phyloP scores from a whole-genome alignment of 2,797 vertebrate genomes.

The Sebastes iracundus region DNA sequence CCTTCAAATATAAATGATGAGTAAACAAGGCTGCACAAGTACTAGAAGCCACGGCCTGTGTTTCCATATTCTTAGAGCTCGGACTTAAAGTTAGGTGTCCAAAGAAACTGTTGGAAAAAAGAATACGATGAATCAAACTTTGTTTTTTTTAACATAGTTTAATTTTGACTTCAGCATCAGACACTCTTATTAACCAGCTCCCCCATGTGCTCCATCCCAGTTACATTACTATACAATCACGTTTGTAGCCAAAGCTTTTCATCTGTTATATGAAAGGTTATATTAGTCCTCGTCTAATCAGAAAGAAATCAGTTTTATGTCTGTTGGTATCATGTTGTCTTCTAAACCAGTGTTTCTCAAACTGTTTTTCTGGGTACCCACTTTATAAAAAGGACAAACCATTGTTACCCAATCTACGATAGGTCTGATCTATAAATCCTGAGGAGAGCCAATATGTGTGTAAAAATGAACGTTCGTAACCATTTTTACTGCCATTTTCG shows the following conservation, averaged over 20 bases:
- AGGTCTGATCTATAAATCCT: no score
- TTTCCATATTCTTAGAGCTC: not conserved
- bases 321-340: not conserved
- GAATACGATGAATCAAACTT: not conserved
- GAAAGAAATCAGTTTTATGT: not conserved
- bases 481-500: no score
- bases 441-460: no score
- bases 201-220: not conserved
- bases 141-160: not conserved
- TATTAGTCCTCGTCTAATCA: not conserved
- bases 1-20: not conserved
- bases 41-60: not conserved
- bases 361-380: fast-evolving
- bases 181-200: not conserved
- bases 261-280: not conserved
- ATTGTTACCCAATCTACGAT: no score
- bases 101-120: not conserved
- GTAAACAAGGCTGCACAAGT: not conserved
- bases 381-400: no score
- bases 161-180: not conserved
- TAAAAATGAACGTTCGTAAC: no score
- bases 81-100: not conserved
- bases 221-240: not conserved
- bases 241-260: not conserved
- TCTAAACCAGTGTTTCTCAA: not conserved